Evolutionary conservation across 2,797 vertebrate species (phyloP).

Genomic region (Coluber constrictor): DNA sequence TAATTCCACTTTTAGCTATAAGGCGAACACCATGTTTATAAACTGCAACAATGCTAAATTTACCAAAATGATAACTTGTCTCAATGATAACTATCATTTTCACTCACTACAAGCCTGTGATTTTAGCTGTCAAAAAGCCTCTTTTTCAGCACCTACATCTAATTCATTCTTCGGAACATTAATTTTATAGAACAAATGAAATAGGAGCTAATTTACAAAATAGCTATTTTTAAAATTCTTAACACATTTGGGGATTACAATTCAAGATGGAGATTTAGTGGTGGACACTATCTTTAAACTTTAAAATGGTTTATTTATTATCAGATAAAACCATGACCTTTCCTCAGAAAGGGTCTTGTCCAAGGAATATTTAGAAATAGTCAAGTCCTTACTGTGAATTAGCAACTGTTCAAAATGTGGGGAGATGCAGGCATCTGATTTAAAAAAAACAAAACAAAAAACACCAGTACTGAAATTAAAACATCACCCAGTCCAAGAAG

Average conservation of each 20-base stretch:
- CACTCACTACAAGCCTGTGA: background rate
- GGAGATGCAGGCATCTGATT: constrained; percentile 13
- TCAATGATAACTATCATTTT: background rate
- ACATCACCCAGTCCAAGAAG: background rate
- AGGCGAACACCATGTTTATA: background rate
- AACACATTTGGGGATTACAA: background rate
- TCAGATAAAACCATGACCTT: constrained; percentile 8
- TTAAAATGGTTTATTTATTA: fast-evolving
- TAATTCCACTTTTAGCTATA: background rate
- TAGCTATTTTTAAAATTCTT: background rate
- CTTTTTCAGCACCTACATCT: background rate
- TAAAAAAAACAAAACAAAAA: constrained; percentile 9
- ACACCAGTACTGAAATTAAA: constrained; percentile 26
- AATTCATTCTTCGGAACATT: constrained; percentile 11
- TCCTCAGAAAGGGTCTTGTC: background rate
- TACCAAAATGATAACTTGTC: background rate
- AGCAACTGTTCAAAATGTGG: background rate
- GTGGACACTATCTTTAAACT: constrained; percentile 5
- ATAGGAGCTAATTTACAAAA: background rate
- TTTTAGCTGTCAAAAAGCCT: background rate
- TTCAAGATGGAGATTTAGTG: background rate
- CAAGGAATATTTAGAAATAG: background rate
- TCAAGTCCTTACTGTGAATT: no score
- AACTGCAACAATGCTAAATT: background rate
- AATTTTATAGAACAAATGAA: background rate